Percentiles rank a stretch among this genome's conserved stretches.
phyloP scores from a whole-genome alignment of 2,888 invertebrate genomes.

The Acleris holmiana region DNA sequence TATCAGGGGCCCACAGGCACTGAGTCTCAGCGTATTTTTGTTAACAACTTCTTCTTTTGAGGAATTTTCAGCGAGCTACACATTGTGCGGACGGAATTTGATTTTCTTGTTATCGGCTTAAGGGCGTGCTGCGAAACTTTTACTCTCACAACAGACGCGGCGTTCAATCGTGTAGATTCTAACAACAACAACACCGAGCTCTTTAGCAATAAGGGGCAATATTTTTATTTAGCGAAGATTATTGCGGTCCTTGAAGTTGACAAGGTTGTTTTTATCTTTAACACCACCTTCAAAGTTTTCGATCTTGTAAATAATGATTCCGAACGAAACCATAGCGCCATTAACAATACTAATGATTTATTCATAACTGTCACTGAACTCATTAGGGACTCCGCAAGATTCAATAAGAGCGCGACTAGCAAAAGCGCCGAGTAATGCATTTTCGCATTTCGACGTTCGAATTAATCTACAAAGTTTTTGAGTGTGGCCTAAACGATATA shows the following conservation, averaged over 20 bases:
- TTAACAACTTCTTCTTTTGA: conserved; percentile 79
- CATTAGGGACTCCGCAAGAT: conserved; percentile 20
- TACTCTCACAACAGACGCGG: conserved; percentile 29
- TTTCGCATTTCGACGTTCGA: conserved; percentile 39
- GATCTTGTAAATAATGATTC: not conserved
- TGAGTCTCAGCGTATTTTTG: conserved; percentile 72
- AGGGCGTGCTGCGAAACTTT: conserved; percentile 32
- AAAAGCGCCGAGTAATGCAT: conserved; percentile 47
- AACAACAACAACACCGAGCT: conserved; percentile 24
- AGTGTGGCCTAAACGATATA: conserved; percentile 54
- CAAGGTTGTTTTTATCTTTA: not conserved
- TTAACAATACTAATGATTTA: conserved; percentile 25
- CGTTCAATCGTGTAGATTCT: conserved; percentile 27
- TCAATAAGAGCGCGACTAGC: conserved; percentile 27
- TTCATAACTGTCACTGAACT: conserved; percentile 28
- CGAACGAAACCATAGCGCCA: conserved; percentile 3
- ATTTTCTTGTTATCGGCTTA: conserved; percentile 59
- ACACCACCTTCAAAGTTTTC: not conserved
- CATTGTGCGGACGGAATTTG: conserved; percentile 56
- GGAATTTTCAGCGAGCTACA: conserved; percentile 59
- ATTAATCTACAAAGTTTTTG: conserved; percentile 44
- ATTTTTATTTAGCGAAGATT: conserved; percentile 13
- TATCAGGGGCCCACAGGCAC: conserved; percentile 76
- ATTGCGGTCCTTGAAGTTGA: not conserved
- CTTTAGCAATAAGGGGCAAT: not conserved